phyloP scores from a whole-genome alignment of 2,797 vertebrate species.

The Lithobates pipiens region DNA sequence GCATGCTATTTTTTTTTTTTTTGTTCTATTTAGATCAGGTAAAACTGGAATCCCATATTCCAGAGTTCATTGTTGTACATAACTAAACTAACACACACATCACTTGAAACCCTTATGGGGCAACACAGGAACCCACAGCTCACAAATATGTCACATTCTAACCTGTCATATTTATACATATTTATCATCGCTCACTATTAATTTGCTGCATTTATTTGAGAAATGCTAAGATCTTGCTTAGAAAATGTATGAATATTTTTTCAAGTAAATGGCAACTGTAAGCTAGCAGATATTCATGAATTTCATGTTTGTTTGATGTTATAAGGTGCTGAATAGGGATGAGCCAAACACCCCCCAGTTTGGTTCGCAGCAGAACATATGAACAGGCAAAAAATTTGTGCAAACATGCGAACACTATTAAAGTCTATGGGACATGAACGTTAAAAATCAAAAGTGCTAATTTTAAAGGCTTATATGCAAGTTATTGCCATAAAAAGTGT shows the following conservation, averaged over 20 bases:
- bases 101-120: slow-evolving; percentile 24
- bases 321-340: slow-evolving; percentile 2
- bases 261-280: background rate
- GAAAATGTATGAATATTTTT: background rate
- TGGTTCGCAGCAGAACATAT: no score
- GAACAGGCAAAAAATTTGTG: no score
- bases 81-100: background rate
- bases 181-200: slow-evolving; percentile 28
- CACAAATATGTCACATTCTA: slow-evolving; percentile 32
- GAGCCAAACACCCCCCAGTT: no score
- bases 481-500: no score
- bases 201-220: background rate
- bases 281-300: background rate
- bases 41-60: slow-evolving; percentile 12
- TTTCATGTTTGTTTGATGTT: background rate
- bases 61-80: background rate
- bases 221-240: background rate
- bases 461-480: no score
- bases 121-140: slow-evolving; percentile 9
- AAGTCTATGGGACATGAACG: no score
- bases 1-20: slow-evolving; percentile 8
- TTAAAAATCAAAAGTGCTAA: no score
- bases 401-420: no score
- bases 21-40: slow-evolving; percentile 10
- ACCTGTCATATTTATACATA: slow-evolving; percentile 25